A percentile compares a stretch with the other conserved stretches of the same genome.
phyloP scores from a whole-genome alignment of 2,113 vertebrate genomes.

The Crotalus tigris region DNA sequence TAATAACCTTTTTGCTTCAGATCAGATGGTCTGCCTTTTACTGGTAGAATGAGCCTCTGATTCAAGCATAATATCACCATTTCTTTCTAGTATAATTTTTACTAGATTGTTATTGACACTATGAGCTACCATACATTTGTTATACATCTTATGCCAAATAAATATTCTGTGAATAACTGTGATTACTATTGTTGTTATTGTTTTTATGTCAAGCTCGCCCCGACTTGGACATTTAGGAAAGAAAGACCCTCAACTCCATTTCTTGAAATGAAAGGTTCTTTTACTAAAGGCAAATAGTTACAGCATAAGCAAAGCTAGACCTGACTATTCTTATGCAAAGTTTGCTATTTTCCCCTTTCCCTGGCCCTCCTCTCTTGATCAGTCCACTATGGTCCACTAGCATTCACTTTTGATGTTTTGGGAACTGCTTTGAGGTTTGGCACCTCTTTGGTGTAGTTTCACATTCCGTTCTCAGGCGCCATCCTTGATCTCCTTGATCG shows the following conservation, averaged over 20 bases:
- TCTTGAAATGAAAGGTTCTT: not conserved
- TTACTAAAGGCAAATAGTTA: not conserved
- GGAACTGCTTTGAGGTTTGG: not conserved
- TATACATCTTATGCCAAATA: not conserved
- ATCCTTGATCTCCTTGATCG: not conserved
- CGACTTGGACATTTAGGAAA: not conserved
- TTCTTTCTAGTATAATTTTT: not conserved
- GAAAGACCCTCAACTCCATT: not conserved
- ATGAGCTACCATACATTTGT: not conserved
- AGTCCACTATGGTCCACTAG: not conserved
- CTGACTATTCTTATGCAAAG: not conserved
- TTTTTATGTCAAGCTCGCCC: not conserved
- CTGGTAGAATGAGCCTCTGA: not conserved
- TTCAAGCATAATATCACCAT: not conserved
- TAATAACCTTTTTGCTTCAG: constrained; percentile 1
- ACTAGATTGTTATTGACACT: not conserved
- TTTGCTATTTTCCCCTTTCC: not conserved
- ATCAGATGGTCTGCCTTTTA: fast-evolving
- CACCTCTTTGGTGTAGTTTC: not conserved
- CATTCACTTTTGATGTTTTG: not conserved
- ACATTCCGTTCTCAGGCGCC: not conserved
- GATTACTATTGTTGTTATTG: not conserved
- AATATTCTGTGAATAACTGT: not conserved
- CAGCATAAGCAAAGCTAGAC: not conserved
- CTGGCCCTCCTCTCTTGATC: not conserved